phyloP scores from a whole-genome alignment of 2,888 invertebrate genomes.

The Ichneumon xanthorius region DNA sequence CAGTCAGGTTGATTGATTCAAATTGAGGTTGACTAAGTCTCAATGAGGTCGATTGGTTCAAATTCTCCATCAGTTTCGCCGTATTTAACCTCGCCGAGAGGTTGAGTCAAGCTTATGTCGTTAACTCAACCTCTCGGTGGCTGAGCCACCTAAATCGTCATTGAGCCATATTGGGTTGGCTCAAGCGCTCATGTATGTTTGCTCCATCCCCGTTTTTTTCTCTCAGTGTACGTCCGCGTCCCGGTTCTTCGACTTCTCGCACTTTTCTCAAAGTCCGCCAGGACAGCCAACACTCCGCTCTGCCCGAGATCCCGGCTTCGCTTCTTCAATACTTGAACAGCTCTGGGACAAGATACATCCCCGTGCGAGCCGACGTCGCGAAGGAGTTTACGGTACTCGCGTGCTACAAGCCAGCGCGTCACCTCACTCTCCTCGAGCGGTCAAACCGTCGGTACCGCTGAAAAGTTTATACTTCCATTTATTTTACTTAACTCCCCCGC shows the following conservation, averaged over 20 bases:
- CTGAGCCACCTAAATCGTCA: too few species aligned
- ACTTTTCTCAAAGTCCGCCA: neutral
- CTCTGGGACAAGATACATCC: slow-evolving; percentile 37
- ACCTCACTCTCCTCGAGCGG: slow-evolving; percentile 45
- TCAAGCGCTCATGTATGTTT: too few species aligned
- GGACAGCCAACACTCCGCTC: slow-evolving; percentile 1
- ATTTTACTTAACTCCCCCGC: slow-evolving; percentile 75
- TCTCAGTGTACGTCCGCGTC: too few species aligned
- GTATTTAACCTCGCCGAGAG: too few species aligned
- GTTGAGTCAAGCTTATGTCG: too few species aligned
- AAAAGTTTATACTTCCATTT: slow-evolving; percentile 80
- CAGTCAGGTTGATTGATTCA: too few species aligned
- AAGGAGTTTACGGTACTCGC: slow-evolving; percentile 56
- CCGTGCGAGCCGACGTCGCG: slow-evolving; percentile 14
- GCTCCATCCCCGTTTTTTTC: too few species aligned
- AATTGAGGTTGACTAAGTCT: too few species aligned
- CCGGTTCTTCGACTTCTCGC: neutral
- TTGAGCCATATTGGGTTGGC: too few species aligned
- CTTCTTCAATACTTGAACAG: slow-evolving; percentile 55
- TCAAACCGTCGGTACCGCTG: slow-evolving; percentile 68
- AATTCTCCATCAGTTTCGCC: too few species aligned
- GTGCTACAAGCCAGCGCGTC: slow-evolving; percentile 45
- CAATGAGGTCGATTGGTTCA: too few species aligned
- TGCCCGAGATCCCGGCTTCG: neutral
- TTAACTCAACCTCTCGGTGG: too few species aligned